Evolutionary conservation across 2,113 vertebrate species (phyloP).

Genomic region (Cyanoramphus novaezelandiae): DNA sequence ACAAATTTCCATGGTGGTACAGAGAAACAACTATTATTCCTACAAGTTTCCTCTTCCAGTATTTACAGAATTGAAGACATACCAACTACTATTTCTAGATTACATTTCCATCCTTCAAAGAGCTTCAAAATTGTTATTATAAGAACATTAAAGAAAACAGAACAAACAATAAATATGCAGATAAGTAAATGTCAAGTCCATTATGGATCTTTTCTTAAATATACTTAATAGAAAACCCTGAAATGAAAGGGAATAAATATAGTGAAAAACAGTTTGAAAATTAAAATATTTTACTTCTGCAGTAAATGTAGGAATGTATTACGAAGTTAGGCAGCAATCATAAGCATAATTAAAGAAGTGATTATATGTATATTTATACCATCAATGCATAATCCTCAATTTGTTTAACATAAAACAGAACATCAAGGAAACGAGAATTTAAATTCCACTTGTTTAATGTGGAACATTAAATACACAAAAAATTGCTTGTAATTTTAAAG

Average conservation of each 20-base stretch:
- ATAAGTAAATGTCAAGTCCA: constrained; percentile 12
- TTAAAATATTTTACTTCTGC: constrained; percentile 63
- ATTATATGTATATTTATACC: constrained; percentile 75
- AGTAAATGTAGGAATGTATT: constrained; percentile 54
- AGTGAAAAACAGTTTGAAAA: constrained; percentile 56
- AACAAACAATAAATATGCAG: not conserved
- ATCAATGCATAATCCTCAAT: constrained; percentile 67
- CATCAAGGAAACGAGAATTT: constrained; percentile 65
- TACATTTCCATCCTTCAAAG: constrained; percentile 21
- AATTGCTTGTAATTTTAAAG: constrained; percentile 55
- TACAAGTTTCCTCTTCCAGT: not conserved
- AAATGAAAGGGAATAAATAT: constrained; percentile 53
- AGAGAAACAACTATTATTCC: not conserved
- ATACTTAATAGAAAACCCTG: not conserved
- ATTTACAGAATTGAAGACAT: constrained; percentile 12
- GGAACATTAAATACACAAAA: constrained; percentile 53
- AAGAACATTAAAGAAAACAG: constrained; percentile 31
- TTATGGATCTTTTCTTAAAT: not conserved
- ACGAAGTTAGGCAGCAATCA: constrained; percentile 69
- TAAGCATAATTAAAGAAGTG: constrained; percentile 72
- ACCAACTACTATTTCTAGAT: constrained; percentile 15
- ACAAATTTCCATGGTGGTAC: not conserved
- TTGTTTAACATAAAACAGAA: constrained; percentile 74
- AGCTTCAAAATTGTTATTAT: constrained; percentile 11
- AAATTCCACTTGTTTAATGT: constrained; percentile 65